Percentiles rank a stretch among this genome's conserved stretches.
phyloP scores from a whole-genome alignment of 2,888 invertebrate genomes.

The Philereme transversata region DNA sequence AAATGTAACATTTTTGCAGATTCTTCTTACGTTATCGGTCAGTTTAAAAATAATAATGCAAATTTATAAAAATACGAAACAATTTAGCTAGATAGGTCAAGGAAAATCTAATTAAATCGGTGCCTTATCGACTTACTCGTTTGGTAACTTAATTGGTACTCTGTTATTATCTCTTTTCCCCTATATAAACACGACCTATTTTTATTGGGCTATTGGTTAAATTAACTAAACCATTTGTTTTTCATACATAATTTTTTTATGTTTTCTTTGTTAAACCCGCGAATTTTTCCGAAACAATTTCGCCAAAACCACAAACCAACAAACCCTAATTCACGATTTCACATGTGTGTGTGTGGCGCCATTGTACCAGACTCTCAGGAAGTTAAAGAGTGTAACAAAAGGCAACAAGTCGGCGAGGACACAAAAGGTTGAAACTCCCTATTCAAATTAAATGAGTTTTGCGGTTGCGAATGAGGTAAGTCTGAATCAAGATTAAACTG shows the following conservation, averaged over 20 bases:
- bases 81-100: too few relatives aligned
- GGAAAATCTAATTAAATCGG: too few relatives aligned
- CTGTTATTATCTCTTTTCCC: too few relatives aligned
- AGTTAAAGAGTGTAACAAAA: slow-evolving; percentile 50
- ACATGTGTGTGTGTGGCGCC: slow-evolving; percentile 24
- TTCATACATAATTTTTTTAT: slow-evolving; percentile 12
- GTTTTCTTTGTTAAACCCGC: slow-evolving; percentile 19
- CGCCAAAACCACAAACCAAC: slow-evolving; percentile 19
- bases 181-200: not conserved
- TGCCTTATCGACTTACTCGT: too few relatives aligned
- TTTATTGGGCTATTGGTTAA: slow-evolving; percentile 7
- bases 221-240: slow-evolving; percentile 19
- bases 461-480: slow-evolving; percentile 32
- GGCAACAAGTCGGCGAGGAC: slow-evolving; percentile 45
- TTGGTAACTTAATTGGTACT: too few relatives aligned
- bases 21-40: too few relatives aligned
- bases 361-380: slow-evolving; percentile 48
- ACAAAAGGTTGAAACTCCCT: slow-evolving; percentile 48
- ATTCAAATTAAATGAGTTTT: slow-evolving; percentile 57
- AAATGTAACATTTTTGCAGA: too few relatives aligned
- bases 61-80: too few relatives aligned
- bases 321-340: slow-evolving; percentile 21
- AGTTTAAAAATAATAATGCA: too few relatives aligned
- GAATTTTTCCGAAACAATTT: slow-evolving; percentile 14
- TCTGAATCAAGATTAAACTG: slow-evolving; percentile 23